phyloP scores from a whole-genome alignment of 23 tunicate species.

The Phallusia fumigata region DNA sequence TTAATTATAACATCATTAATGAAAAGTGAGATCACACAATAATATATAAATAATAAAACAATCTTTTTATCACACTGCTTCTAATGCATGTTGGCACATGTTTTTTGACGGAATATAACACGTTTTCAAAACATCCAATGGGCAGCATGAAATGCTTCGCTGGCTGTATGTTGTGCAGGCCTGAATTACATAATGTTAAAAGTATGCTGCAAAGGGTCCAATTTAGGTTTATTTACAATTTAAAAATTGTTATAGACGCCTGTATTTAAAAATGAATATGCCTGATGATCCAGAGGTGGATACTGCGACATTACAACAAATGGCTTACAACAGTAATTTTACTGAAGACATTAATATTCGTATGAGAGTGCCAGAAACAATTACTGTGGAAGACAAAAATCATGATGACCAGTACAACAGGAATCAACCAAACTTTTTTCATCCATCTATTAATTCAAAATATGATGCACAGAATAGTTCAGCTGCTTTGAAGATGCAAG shows the following conservation, averaged over 20 bases:
- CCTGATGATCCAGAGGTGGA: background rate
- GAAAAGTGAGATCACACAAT: too few relatives aligned
- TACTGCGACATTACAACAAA: background rate
- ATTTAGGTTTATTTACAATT: background rate
- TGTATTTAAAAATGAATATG: background rate
- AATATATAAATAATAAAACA: too few relatives aligned
- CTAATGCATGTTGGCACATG: too few relatives aligned
- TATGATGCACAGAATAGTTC: background rate
- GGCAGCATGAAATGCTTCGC: too few relatives aligned
- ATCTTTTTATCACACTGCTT: too few relatives aligned
- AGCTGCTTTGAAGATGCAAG: constrained; percentile 59
- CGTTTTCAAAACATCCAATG: too few relatives aligned
- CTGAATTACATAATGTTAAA: background rate
- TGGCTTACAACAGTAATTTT: constrained; percentile 10
- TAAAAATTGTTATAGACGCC: too few relatives aligned
- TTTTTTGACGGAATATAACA: too few relatives aligned
- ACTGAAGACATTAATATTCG: constrained; percentile 65
- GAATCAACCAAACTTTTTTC: background rate
- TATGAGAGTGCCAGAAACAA: constrained; percentile 75
- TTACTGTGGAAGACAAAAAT: constrained; percentile 42
- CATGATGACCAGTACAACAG: background rate
- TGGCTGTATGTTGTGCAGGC: background rate
- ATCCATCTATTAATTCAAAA: background rate
- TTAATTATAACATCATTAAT: too few relatives aligned
- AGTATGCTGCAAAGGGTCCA: background rate